Evolutionary conservation across 1,140 invertebrate species (phyloP), one percentile per base, ranked within the genome.

Genomic region (Sinella curviseta): DNA sequence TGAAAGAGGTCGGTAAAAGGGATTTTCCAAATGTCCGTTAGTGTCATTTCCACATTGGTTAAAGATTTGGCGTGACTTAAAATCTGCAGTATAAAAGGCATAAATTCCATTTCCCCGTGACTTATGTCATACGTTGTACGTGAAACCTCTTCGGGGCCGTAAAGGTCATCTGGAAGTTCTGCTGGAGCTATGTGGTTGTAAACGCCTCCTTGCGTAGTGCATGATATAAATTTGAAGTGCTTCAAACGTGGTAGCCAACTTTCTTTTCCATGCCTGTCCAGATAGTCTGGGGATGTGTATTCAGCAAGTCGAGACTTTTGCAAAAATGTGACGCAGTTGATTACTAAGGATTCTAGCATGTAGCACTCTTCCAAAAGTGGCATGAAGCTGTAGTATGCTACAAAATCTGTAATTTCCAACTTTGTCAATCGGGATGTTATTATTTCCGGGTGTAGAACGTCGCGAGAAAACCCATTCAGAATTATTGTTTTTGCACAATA

Each of bases 91-190:
- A 70, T 70, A 31, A 70, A 70, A 33, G 65, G 65, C 4, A 70
- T 70, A n/a, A 70, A 70, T n/a, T 70, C 65, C 65, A 70, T 70
- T 70, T 70, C 65, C 12, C 65, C 65, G 4, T 30, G 65, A n/a
- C 65, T 70, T 12, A 70, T 33, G 31, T 70, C 65, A 33, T 31
- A 70, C 8, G 8, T 48, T 12, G 65, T 70, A 14, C 65, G 2
- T 70, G 24, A 12, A 14, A 12, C n/a, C 8, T 70, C 31, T 33
- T 70, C 65, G 12, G 31, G 12, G 1, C 65, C 65, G 30, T 14
- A 30, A 31, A 33, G 14, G 30, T 70, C 65, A 33, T 70, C 31
- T 70, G 31, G 26, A 31, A 33, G 57, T 3, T 30, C 12, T 3
- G 8, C 24, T 70, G 65, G 65, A 31, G 31, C 4, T 1, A 70